Base-by-base conservation (phyloP, 2,113 vertebrate species). In the Telmatochromis brichardi region DNA sequence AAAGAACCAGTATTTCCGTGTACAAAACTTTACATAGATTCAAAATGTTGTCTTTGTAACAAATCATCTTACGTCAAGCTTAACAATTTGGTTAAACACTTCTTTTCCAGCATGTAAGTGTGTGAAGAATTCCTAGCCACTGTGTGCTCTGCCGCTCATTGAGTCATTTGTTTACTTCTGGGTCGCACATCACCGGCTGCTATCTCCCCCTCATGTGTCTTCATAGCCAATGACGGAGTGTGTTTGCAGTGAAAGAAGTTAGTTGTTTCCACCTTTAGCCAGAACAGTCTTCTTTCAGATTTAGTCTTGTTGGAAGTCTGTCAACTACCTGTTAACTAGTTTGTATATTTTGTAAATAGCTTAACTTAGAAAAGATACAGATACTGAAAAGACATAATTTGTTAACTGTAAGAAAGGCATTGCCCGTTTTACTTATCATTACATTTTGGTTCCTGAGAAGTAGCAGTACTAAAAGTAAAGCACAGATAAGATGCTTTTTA, bases 401-500 rank as follows among this genome's bases (percentile, higher is more conserved):
- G 6, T 19, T 76, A 10, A 28, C 6, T 50, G 71, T 50, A 26
- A 47, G 6, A 31, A 21, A n/a, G 33, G 6, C 33, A 21, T 68
- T 68, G 60, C 6, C 6, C 45, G 1, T 51, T 78, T 78, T 78
- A 78, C 11, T 78, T n/a, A 51, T n/a, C 45, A 13, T 40, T 3
- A 14, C 21, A 26, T 65, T 23, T 37, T 37, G 42, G 19, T 23
- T 19, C 68, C 55, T 31, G 13, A 21, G 23, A 6, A 68, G 7
- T 12, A 37, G 9, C 5, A 7, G 47, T 81, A 13, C 17, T 76
- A 47, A 12, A 21, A 7, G 87, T 78, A 85, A 89, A 26, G 42
- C 26, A 86, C 35, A 73, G 65, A 80, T 85, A 55, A 87, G 76
- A 76, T 82, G 9, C 63, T 78, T 83, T 89, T 9, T 7, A 13